Base-by-base conservation (phyloP, 2,797 vertebrate species). In the Scarus forsteni region DNA sequence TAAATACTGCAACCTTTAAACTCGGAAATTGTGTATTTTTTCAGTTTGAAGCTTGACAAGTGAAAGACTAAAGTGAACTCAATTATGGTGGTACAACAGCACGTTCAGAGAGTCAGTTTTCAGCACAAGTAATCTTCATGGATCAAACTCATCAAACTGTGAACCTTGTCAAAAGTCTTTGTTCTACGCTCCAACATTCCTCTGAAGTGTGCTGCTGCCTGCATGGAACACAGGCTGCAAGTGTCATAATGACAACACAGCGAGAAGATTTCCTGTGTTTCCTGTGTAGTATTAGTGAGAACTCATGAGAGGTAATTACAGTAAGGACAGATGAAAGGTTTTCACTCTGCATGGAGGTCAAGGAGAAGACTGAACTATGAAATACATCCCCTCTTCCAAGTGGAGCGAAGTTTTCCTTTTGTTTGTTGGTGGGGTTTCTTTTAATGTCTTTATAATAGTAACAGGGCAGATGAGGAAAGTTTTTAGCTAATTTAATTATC, bases 221-320 rank as follows among this genome's bases (percentile, higher is more conserved):
- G 18, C 10, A 14, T 27, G 12, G 34, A 64, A 44, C 49, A 35
- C 36, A 69, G 64, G 56, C 68, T 56, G 43, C 1, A 10, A 57
- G 55, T 53, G 38, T 19, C 52, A 45, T 65, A 56, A 80, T 42
- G 65, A 60, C 73, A 67, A 62, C 68, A 75, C 7, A 19, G 58
- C 57, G 14, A 12, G 57, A 80, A 53, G 55, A 35, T 48, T 78
- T 84, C 84, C 80, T 80, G 66, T 79, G 66, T 76, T 68, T 36
- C 53, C n/a, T n/a, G 11, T 49, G 45, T 10, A 35, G 12, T 18
- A 45, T 76, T 39, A 3, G 38, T 66, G 45, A 43, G 62, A 68
- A 27, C 4, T 49, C 77, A 44, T 8, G 66, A 72, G 42, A 43
- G 71, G 39, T 85, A 80, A 87, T 88, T 92, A 89, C 51, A 77